Percentiles rank a stretch among this genome's conserved stretches.
These are phyloP conservation scores for Mellilla xanthometata DNA, from an alignment of 2,888 invertebrate species.

Conservation along the genomic window DNA sequence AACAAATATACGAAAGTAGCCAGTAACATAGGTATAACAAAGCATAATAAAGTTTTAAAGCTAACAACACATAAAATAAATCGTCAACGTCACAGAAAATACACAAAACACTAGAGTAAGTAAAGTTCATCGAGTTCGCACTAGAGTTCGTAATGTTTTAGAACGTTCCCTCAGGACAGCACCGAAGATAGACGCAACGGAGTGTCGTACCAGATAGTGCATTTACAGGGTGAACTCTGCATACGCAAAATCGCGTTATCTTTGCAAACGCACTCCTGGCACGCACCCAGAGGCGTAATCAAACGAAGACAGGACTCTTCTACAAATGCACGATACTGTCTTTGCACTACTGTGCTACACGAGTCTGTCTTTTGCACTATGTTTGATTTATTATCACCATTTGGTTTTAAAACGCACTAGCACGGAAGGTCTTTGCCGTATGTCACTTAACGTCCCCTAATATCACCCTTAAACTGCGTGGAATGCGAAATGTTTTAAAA, in stretches of 20 bases:
- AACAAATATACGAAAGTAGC: conserved; percentile 5
- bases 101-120: conserved; percentile 14
- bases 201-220: conserved; percentile 99
- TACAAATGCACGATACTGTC: conserved; percentile 56
- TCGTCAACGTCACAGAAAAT: conserved; percentile 16
- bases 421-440: conserved; percentile 65
- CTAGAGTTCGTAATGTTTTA: conserved; percentile 62
- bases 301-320: conserved; percentile 58
- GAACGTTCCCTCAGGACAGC: conserved; percentile 60
- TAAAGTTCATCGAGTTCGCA: conserved; percentile 36
- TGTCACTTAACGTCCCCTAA: conserved; percentile 24
- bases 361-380: conserved; percentile 44
- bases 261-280: conserved; percentile 99
- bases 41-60: conserved; percentile 13
- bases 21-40: conserved; percentile 11
- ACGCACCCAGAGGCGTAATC: conserved; percentile 91
- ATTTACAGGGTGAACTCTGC: conserved; percentile 93
- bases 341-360: conserved; percentile 54
- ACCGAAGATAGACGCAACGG: conserved; percentile 84
- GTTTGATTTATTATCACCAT: not conserved
- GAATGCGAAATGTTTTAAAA: too few species aligned
- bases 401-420: conserved; percentile 30
- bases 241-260: conserved; percentile 77
- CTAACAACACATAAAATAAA: conserved; percentile 19
- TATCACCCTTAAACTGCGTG: too few species aligned